These are phyloP conservation scores for Oxystoma pomonae DNA, from an alignment of 2,888 invertebrate genomes.

Conservation along the genomic window DNA sequence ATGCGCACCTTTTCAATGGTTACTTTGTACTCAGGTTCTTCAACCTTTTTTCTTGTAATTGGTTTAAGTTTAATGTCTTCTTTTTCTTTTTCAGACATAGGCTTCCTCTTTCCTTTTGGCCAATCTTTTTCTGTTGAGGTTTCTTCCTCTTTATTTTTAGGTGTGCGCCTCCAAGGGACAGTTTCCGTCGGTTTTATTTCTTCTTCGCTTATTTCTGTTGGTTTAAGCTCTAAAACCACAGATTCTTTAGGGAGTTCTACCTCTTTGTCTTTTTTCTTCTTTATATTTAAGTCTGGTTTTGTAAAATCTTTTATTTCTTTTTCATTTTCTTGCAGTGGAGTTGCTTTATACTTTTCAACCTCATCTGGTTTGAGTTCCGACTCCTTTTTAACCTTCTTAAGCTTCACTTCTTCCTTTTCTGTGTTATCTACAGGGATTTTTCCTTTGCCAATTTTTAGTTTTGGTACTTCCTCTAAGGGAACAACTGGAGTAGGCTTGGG, in stretches of 20 bases:
- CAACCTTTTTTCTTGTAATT: slow-evolving; percentile 35
- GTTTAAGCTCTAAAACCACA: slow-evolving; percentile 40
- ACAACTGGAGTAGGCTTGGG: slow-evolving; percentile 41
- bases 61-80: slow-evolving; percentile 42
- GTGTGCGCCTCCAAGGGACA: slow-evolving; percentile 39
- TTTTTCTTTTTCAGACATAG: slow-evolving; percentile 45
- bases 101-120: slow-evolving; percentile 41
- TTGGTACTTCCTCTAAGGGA: slow-evolving; percentile 36
- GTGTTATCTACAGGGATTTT: slow-evolving; percentile 41
- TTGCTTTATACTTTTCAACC: slow-evolving; percentile 18
- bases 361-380: slow-evolving; percentile 24
- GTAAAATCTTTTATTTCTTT: slow-evolving; percentile 31
- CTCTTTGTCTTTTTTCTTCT: slow-evolving; percentile 46
- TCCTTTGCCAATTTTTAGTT: slow-evolving; percentile 43
- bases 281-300: no score
- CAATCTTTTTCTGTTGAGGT: slow-evolving; percentile 36
- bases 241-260: slow-evolving; percentile 35
- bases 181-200: slow-evolving; percentile 30
- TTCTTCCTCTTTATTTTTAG: slow-evolving; percentile 45
- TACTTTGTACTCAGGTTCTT: slow-evolving; percentile 41
- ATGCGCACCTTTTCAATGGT: slow-evolving; percentile 42
- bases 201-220: slow-evolving; percentile 41
- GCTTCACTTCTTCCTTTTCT: slow-evolving; percentile 38
- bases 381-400: slow-evolving; percentile 39
- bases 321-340: slow-evolving; percentile 28